Evolutionary conservation across 2,888 invertebrate genomes (phyloP).

Genomic region (Odontomyia ornata): DNA sequence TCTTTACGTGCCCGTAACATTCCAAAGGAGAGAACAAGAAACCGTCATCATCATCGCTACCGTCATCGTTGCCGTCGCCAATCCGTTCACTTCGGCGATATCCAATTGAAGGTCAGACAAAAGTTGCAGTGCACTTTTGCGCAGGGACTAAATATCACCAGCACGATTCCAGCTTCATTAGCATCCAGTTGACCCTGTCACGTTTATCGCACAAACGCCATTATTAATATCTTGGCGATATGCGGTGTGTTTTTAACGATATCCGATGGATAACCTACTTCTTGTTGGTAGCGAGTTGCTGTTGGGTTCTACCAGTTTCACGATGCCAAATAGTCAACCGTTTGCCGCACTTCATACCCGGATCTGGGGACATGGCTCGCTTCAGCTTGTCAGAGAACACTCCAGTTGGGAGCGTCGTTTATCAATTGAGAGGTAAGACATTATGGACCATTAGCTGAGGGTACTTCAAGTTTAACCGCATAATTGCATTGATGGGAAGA

Average conservation of each 20-base stretch:
- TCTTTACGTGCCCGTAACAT: not conserved
- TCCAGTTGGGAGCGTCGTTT: slow-evolving; percentile 77
- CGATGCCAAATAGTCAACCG: slow-evolving; percentile 72
- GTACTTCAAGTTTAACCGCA: slow-evolving; percentile 10
- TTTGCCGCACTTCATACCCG: slow-evolving; percentile 78
- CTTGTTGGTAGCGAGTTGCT: not conserved
- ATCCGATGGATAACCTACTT: slow-evolving; percentile 44
- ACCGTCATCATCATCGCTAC: slow-evolving; percentile 6
- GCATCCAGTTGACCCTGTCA: slow-evolving; percentile 37
- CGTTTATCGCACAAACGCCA: not conserved
- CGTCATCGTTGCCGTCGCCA: not conserved
- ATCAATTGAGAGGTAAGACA: slow-evolving; percentile 74
- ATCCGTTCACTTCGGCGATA: slow-evolving; percentile 23
- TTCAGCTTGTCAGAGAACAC: slow-evolving; percentile 79
- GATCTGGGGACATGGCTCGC: slow-evolving; percentile 79
- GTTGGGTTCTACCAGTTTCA: not conserved
- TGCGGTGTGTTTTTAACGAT: slow-evolving; percentile 22
- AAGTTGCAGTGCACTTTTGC: slow-evolving; percentile 1
- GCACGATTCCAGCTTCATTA: slow-evolving; percentile 7
- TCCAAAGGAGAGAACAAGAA: slow-evolving; percentile 7
- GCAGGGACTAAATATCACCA: slow-evolving; percentile 6
- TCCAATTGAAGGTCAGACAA: slow-evolving; percentile 20
- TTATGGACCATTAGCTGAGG: not conserved
- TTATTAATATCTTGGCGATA: not conserved
- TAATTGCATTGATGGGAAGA: not conserved